A percentile compares a stretch with the other conserved stretches of the same genome.
phyloP scores from a whole-genome alignment of 2,888 invertebrate species.

The Nomada fucata region DNA sequence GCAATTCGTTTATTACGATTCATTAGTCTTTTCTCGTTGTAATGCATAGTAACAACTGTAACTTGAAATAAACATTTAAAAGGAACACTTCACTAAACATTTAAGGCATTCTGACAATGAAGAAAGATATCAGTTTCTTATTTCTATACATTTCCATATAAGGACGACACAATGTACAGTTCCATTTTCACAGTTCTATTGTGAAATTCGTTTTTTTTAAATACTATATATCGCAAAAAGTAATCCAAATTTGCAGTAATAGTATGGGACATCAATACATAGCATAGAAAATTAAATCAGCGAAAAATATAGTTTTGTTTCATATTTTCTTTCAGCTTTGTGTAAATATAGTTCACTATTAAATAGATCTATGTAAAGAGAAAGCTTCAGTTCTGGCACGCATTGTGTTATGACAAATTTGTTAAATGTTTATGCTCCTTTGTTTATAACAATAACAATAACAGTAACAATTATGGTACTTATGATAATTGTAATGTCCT shows the following conservation, averaged over 20 bases:
- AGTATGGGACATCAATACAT: constrained; percentile 34
- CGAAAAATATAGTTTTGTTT: constrained; percentile 55
- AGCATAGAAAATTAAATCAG: constrained; percentile 58
- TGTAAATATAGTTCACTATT: constrained; percentile 45
- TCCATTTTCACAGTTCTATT: constrained; percentile 4
- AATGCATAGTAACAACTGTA: constrained; percentile 14
- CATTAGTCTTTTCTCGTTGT: constrained; percentile 45
- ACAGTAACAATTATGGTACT: constrained; percentile 74
- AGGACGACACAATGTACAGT: constrained; percentile 19
- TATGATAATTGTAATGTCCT: constrained; percentile 64
- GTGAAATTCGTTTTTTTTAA: constrained; percentile 22
- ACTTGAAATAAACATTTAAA: constrained; percentile 20
- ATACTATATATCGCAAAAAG: constrained; percentile 39
- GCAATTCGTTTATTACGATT: constrained; percentile 15
- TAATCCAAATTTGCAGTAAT: constrained; percentile 37
- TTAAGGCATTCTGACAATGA: constrained; percentile 20
- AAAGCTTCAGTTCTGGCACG: constrained; percentile 55
- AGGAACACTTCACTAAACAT: constrained; percentile 5
- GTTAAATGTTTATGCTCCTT: constrained; percentile 62
- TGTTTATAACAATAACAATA: constrained; percentile 74
- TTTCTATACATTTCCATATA: neutral
- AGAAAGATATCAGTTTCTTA: neutral
- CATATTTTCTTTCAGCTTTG: constrained; percentile 31
- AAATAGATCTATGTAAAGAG: constrained; percentile 55
- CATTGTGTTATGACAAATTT: constrained; percentile 45